These are phyloP conservation scores for Moxostoma hubbsi DNA, from an alignment of 2,797 vertebrate species.

Conservation along the genomic window DNA sequence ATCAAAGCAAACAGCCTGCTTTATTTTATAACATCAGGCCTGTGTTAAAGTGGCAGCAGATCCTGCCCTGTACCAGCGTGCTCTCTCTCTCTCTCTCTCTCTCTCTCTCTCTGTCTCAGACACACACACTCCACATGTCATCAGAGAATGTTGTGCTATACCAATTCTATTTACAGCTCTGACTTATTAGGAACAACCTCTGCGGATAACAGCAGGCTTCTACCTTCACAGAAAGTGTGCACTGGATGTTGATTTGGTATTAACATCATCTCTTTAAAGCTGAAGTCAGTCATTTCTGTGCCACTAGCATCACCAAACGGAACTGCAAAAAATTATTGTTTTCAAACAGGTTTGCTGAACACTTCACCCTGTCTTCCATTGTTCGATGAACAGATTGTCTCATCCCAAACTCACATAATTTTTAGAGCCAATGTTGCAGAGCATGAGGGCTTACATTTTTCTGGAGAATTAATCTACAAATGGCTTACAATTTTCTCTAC, in stretches of 20 bases:
- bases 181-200: neutral
- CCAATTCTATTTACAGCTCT: constrained; percentile 58
- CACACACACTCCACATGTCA: constrained; percentile 73
- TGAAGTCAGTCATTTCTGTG: no score
- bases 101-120: constrained; percentile 16
- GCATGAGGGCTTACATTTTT: no score
- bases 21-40: constrained; percentile 70
- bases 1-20: constrained; percentile 75
- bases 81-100: neutral
- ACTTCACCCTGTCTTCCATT: no score
- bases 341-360: no score
- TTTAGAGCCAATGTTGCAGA: no score
- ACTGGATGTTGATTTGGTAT: neutral
- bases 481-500: no score
- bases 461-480: no score
- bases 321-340: no score
- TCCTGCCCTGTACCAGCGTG: constrained; percentile 26
- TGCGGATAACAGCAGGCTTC: neutral
- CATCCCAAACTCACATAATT: no score
- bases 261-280: no score
- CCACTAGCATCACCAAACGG: no score
- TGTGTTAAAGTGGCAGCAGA: constrained; percentile 67
- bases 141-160: constrained; percentile 51
- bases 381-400: no score
- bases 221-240: neutral